Conservation (phyloP, 2,888 invertebrate species). For the Caenorhabditis sp. region DNA sequence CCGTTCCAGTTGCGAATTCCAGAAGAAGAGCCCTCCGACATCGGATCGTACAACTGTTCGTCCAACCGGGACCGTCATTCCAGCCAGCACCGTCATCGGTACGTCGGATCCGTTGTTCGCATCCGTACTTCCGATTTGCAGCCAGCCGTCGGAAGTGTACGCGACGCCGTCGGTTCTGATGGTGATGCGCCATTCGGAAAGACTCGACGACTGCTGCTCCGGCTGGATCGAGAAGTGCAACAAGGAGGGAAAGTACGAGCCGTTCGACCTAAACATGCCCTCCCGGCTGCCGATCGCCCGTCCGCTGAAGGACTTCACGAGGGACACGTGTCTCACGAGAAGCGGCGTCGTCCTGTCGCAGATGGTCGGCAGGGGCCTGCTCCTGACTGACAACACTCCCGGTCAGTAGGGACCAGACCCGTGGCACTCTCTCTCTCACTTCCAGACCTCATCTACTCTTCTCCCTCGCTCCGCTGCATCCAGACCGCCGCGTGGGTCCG, state of each 20-base stretch:
- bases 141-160: conserved; percentile 20
- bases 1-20: no score
- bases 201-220: conserved; percentile 64
- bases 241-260: conserved; percentile 48
- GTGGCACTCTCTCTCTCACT: neutral
- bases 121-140: no score
- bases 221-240: conserved; percentile 58
- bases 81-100: conserved; percentile 9
- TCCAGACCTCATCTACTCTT: conserved; percentile 70
- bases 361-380: conserved; percentile 65
- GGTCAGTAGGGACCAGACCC: conserved; percentile 41
- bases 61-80: conserved; percentile 40
- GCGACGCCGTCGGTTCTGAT: conserved; percentile 47
- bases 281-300: conserved; percentile 60
- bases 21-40: conserved; percentile 41
- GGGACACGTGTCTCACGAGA: conserved; percentile 69
- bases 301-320: conserved; percentile 57
- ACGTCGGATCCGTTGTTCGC: no score
- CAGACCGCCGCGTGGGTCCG: conserved; percentile 68
- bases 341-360: conserved; percentile 67
- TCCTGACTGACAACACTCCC: conserved; percentile 55
- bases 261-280: conserved; percentile 65
- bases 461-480: conserved; percentile 72
- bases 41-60: conserved; percentile 54
- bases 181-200: conserved; percentile 68